phyloP scores from a whole-genome alignment of 1,140 invertebrate genomes.

The Frieseomelitta varia region DNA sequence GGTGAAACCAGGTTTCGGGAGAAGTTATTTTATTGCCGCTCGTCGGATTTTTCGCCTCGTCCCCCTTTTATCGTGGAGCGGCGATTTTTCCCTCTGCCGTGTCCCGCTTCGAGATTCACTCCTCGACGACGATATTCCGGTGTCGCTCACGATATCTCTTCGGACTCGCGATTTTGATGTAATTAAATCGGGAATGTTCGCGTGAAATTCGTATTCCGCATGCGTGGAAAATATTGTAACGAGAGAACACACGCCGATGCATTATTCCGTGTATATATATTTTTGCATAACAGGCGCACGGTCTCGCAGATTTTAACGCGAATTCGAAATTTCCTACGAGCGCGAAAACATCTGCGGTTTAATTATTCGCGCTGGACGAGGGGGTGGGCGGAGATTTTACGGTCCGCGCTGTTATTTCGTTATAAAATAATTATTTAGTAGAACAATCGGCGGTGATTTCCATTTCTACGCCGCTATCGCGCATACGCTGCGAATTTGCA shows the following conservation, averaged over 20 bases:
- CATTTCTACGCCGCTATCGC: no score
- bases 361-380: background rate
- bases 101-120: background rate
- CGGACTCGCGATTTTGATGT: background rate
- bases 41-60: background rate
- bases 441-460: background rate
- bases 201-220: background rate
- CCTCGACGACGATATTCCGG: background rate
- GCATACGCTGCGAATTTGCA: background rate
- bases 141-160: background rate
- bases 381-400: background rate
- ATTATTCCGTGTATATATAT: background rate
- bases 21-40: slow-evolving; percentile 33
- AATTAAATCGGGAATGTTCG: background rate
- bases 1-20: background rate
- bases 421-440: background rate
- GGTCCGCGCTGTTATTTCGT: background rate
- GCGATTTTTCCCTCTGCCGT: background rate
- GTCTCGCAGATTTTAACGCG: background rate
- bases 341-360: background rate
- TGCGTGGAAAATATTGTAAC: background rate
- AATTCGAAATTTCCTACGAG: background rate
- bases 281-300: no score
- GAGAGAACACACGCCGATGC: background rate
- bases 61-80: background rate